Evolutionary conservation across 2,888 invertebrate species (phyloP).

Genomic region (Acanthosepion esculentum): DNA sequence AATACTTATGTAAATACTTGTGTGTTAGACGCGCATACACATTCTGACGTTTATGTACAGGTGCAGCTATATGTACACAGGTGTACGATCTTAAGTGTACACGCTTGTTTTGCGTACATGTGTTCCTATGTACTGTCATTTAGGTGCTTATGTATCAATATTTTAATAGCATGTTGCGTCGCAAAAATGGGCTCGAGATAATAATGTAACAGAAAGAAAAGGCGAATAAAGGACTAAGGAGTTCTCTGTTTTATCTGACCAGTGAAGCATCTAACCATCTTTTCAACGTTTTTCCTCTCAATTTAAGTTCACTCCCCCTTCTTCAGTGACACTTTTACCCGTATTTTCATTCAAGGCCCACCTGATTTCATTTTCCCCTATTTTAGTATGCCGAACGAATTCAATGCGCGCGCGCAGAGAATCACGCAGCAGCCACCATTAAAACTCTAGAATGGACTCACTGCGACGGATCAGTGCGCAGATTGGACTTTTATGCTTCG

Average conservation of each 20-base stretch:
- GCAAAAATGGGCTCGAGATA: not conserved
- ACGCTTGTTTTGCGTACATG: too few species aligned
- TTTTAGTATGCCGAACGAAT: not conserved
- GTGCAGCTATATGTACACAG: too few species aligned
- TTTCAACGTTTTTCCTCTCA: not conserved
- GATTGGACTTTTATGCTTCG: not conserved
- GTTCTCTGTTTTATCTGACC: not conserved
- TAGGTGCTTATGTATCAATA: too few species aligned
- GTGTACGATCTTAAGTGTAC: too few species aligned
- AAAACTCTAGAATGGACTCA: not conserved
- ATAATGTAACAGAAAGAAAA: not conserved
- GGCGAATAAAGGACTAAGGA: not conserved
- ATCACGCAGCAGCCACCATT: not conserved
- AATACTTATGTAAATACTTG: too few species aligned
- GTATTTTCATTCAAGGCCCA: not conserved
- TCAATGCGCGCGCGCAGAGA: not conserved
- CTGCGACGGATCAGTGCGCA: not conserved
- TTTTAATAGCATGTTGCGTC: too few species aligned
- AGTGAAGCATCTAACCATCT: not conserved
- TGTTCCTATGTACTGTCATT: too few species aligned
- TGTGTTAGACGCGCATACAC: too few species aligned
- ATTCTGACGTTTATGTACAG: too few species aligned
- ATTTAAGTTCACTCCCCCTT: not conserved
- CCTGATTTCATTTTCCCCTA: not conserved
- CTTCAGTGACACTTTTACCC: not conserved